Base-by-base conservation (phyloP, 2,888 invertebrate species). In the Eilema caniola region DNA sequence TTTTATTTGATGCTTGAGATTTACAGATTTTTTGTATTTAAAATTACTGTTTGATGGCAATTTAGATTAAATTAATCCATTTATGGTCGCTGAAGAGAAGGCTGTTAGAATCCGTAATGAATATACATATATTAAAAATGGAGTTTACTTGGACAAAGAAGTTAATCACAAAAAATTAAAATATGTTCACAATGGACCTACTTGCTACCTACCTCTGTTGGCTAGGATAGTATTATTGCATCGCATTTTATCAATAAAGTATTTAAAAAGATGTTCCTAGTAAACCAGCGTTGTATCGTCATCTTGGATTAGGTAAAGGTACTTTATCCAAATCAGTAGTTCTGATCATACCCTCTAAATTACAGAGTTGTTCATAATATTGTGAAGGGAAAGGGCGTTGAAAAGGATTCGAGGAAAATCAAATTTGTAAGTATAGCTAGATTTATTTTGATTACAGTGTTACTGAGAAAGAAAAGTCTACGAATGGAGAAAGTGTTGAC, bases 351-450 rank as follows among this genome's bases (percentile, higher is more conserved):
- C n/a, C 31, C 53, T 64, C 37, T 37, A 37, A 66, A 66, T 92
- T 91, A 76, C 92, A 92, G 92, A 90, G 77, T 83, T 83, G 76
- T 84, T 83, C 82, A 84, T 80, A 86, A 82, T 87, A 72, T 86
- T 87, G 83, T 85, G 74, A 87, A 87, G 69, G 84, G 82, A 77
- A 85, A 33, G 31, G 72, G 47, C 73, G 80, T 74, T 70, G 74
- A 75, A 66, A 64, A 74, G 72, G 70, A 74, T 66, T 69, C 74
- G 23, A 66, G 75, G 67, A 72, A 74, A 76, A 62, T 72, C 66
- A 23, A 63, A 67, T 23, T 79, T 78, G 92, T 92, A 89, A 92
- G 92, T 92, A 90, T 75, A 73, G 67, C 70, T 76, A 74, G 72
- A 71, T 69, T 70, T 82, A 74, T 83, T 80, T 88, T 76, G 71